Evolutionary conservation across 2,797 vertebrate species (phyloP).

Genomic region (Natrix natrix): DNA sequence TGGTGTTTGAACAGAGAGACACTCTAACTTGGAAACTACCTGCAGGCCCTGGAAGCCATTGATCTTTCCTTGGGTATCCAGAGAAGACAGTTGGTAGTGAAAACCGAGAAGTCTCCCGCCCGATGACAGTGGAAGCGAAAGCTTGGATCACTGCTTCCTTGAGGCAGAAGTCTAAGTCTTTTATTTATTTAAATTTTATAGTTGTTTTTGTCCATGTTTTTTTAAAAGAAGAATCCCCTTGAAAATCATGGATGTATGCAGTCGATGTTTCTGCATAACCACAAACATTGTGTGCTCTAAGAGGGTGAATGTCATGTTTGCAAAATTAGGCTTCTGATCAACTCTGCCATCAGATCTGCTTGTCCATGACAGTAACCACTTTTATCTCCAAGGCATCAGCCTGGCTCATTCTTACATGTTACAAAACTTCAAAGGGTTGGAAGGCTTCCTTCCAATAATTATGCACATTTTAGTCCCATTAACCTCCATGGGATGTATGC

Average conservation of each 20-base stretch:
- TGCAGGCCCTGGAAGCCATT: conserved; percentile 18
- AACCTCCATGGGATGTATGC: conserved; percentile 4
- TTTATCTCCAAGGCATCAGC: conserved; percentile 21
- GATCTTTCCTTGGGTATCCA: conserved; percentile 47
- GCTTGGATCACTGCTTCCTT: conserved; percentile 62
- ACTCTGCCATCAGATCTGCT: conserved; percentile 7
- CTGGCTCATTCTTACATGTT: not conserved
- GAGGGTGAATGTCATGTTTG: not conserved
- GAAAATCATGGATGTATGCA: conserved; percentile 57
- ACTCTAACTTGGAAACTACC: conserved; percentile 71
- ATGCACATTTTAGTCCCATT: conserved; percentile 12
- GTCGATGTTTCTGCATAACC: conserved; percentile 47
- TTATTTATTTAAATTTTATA: conserved; percentile 72
- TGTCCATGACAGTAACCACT: not conserved
- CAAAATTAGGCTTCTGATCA: not conserved
- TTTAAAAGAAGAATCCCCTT: conserved; percentile 60
- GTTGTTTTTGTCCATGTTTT: conserved; percentile 56
- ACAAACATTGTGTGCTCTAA: not conserved
- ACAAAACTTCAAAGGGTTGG: not conserved
- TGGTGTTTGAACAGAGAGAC: conserved; percentile 57
- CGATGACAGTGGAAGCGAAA: conserved; percentile 43
- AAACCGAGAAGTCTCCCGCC: conserved; percentile 54
- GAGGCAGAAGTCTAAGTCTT: conserved; percentile 68
- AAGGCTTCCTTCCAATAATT: conserved; percentile 14
- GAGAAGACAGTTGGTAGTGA: conserved; percentile 58